A percentile compares a stretch with the other conserved stretches of the same genome.
These are phyloP conservation scores for Drosophila rellima DNA, from an alignment of 2,888 invertebrate species.

Conservation along the genomic window DNA sequence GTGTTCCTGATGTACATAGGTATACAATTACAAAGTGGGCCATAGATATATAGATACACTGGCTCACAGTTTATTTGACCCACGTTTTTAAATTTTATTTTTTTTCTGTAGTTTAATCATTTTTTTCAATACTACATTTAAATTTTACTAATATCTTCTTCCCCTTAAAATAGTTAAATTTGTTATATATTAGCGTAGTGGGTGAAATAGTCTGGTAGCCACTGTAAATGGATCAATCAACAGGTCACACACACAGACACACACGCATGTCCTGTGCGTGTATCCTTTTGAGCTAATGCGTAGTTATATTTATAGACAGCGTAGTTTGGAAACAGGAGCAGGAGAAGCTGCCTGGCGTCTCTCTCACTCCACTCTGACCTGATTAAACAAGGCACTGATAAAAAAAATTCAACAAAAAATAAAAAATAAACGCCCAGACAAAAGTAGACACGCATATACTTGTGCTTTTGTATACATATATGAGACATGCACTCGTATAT, in stretches of 20 bases:
- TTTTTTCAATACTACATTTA: too few relatives aligned
- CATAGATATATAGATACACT: not conserved
- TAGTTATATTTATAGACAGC: constrained; percentile 65
- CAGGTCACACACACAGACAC: constrained; percentile 51
- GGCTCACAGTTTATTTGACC: too few relatives aligned
- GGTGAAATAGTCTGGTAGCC: too few relatives aligned
- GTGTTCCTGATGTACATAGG: not conserved
- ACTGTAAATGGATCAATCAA: constrained; percentile 51
- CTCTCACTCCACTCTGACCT: constrained; percentile 16
- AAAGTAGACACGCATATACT: constrained; percentile 27
- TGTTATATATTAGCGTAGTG: too few relatives aligned
- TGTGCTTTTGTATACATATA: constrained; percentile 1
- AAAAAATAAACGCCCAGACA: constrained; percentile 21
- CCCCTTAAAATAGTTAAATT: too few relatives aligned
- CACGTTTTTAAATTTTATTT: too few relatives aligned
- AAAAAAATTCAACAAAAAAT: constrained; percentile 13
- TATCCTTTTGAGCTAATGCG: constrained; percentile 53
- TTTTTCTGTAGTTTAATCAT: too few relatives aligned
- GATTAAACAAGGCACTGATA: constrained; percentile 29
- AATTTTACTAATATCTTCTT: too few relatives aligned
- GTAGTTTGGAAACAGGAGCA: not conserved
- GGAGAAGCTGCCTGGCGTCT: constrained; percentile 8
- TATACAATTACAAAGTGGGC: constrained; percentile 9
- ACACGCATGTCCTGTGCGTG: constrained; percentile 7
- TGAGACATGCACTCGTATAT: too few relatives aligned